A percentile compares a stretch with the other conserved stretches of the same genome.
Evolutionary conservation across 2,797 vertebrate species (phyloP).

Genomic region (Carcharodon carcharias): DNA sequence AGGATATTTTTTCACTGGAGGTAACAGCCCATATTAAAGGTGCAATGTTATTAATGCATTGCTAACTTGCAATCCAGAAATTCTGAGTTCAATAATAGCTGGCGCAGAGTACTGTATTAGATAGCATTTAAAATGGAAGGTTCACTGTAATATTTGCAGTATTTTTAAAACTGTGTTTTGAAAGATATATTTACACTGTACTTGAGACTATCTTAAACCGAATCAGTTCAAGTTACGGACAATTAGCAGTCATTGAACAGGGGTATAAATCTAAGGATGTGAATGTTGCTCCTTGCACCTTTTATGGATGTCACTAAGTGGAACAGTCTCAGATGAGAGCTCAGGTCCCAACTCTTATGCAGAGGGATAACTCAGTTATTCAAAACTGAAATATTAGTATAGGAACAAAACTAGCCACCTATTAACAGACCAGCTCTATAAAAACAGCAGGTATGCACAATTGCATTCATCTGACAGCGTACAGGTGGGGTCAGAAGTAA

Average conservation of each 20-base stretch:
- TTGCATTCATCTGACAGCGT: neutral
- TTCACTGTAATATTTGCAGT: neutral
- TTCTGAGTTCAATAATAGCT: neutral
- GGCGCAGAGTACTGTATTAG: neutral
- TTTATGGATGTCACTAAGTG: neutral
- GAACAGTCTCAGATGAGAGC: neutral
- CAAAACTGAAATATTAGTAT: neutral
- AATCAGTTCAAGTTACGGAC: constrained; percentile 6
- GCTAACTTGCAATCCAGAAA: neutral
- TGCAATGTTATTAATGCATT: neutral
- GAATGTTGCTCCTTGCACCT: neutral
- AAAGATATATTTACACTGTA: neutral
- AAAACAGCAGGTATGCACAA: neutral
- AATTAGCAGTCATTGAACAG: constrained; percentile 10
- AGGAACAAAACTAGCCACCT: neutral
- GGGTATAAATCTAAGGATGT: neutral
- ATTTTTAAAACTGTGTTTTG: neutral
- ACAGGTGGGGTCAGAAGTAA: constrained; percentile 15
- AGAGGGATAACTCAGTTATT: neutral
- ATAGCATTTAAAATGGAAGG: neutral
- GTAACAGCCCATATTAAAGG: neutral
- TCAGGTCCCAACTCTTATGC: neutral
- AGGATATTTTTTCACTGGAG: neutral
- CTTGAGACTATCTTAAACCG: neutral
- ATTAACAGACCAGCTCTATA: neutral